Evolutionary conservation across 2,888 invertebrate genomes (phyloP), one percentile per base, ranked within the genome.

Genomic region (Bombyx huttoni): DNA sequence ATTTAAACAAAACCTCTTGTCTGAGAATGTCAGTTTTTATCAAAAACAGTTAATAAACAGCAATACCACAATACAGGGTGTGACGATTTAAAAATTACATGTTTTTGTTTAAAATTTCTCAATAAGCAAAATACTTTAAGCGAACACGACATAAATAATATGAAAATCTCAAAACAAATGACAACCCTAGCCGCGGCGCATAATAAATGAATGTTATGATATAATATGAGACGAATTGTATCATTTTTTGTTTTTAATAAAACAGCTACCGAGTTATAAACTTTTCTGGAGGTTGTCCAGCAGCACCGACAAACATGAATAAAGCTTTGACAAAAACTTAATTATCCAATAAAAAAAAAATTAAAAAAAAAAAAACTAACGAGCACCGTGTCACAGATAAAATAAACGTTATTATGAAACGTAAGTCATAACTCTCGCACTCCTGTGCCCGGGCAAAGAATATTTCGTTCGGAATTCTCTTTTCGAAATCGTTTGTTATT

Each of bases 281-380:
- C 46, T 51, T 58, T 59, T 54, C 62, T 67, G 68, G 68, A 65
- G 59, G 71, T 63, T 68, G 67, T 65, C 70, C 75, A 73, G 69
- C 56, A 58, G 56, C 56, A 48, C 54, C 51, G 69, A 75, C 64
- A 75, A 73, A 77, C 65, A 67, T 67, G 70, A 70, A 64, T 64
- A 67, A 59, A 63, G 73, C 86, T 87, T 86, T 87, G 86, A 85
- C 87, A 86, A 85, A 86, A 87, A 85, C 72, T 84, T 84, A 75
- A 84, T 77, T 69, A 70, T 69, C 65, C 60, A 67, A 68, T 83
- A 81, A 84, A 81, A 78, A 24, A 24, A 24, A 24, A 24, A 2
- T 1, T 3, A 24, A 24, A 24, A 24, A 24, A 24, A 24, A 1
- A 24, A 3, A 3, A 76, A 65, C 59, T 59, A 78, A 83, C 78